Evolutionary conservation across 2,888 invertebrate genomes (phyloP), one percentile per base, ranked within the genome.

Genomic region (Limenitis camilla): DNA sequence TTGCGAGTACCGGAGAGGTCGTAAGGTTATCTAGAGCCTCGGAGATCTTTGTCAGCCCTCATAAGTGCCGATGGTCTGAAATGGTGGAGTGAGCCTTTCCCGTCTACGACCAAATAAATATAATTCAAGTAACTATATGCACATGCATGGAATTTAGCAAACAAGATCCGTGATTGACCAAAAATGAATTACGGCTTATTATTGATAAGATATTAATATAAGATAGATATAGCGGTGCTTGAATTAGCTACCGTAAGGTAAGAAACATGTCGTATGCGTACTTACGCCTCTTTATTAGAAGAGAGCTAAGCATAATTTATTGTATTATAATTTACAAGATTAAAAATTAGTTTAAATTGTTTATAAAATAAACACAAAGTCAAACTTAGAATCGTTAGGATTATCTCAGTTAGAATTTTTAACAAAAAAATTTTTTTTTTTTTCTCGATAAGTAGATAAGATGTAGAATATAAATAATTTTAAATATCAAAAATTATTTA

Each of bases 41-140:
- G 66, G 66, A 57, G 72, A 76, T 76, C 61, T 71, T 76, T 76
- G 76, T 76, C 77, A 67, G 64, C 61, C 69, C 70, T 66, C 68
- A 68, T 74, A 72, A 72, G 71, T 56, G 53, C 61, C 52, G 56
- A 53, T 44, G 53, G 48, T 60, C 61, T 55, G 56, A 62, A 61
- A 60, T 56, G 60, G 61, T 54, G 52, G 60, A 40, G 60, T 55
- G 53, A 45, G 56, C 40, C 47, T 55, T 42, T 36, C 53, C 43
- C 55, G 50, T 51, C 45, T 49, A 40, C 33, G 52, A 55, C 41
- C 40, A 48, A 58, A 58, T 49, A 59, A 58, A 54, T 55, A 49
- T 55, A 55, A 49, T 53, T 59, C 49, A 59, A 53, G 54, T 59
- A 63, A 51, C 55, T 58, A 59, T 51, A 54, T 54, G 57, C 58